A percentile compares a stretch with the other conserved stretches of the same genome.
Evolutionary conservation across 2,113 vertebrate genomes (phyloP).

Genomic region (Phalacrocorax aristotelis): DNA sequence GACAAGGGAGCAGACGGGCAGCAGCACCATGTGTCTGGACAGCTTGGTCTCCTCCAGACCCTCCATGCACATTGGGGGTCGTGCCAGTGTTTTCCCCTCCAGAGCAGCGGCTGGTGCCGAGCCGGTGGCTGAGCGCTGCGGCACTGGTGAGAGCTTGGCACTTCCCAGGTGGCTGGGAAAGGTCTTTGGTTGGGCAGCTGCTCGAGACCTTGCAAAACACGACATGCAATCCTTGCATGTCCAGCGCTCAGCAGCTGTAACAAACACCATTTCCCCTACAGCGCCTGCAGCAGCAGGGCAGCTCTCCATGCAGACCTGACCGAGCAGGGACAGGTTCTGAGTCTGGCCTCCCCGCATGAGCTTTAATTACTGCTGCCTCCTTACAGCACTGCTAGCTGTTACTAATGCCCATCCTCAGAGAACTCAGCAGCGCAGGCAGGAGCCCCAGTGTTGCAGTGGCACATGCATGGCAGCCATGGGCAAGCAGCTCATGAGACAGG

Average conservation of each 20-base stretch:
- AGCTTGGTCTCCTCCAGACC: neutral
- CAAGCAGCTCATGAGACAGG: neutral
- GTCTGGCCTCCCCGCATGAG: neutral
- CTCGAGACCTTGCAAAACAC: neutral
- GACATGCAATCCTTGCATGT: fast-evolving
- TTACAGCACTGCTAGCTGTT: neutral
- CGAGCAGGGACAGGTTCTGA: neutral
- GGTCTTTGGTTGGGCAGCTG: neutral
- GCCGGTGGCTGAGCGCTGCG: fast-evolving
- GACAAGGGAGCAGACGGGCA: neutral
- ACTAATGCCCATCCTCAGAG: neutral
- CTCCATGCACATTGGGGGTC: fast-evolving
- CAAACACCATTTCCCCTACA: neutral
- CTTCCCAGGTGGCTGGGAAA: neutral
- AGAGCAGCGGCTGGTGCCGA: neutral
- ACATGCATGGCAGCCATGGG: fast-evolving
- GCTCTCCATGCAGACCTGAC: neutral
- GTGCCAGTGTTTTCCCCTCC: fast-evolving
- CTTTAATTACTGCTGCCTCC: neutral
- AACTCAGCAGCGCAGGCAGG: neutral
- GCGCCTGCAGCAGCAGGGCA: neutral
- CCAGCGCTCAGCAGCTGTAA: neutral
- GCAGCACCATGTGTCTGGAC: neutral
- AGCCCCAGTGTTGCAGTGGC: neutral
- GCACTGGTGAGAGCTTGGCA: neutral